These are phyloP conservation scores for Psix sp. DNA, from an alignment of 1,140 invertebrate genomes.

Conservation along the genomic window DNA sequence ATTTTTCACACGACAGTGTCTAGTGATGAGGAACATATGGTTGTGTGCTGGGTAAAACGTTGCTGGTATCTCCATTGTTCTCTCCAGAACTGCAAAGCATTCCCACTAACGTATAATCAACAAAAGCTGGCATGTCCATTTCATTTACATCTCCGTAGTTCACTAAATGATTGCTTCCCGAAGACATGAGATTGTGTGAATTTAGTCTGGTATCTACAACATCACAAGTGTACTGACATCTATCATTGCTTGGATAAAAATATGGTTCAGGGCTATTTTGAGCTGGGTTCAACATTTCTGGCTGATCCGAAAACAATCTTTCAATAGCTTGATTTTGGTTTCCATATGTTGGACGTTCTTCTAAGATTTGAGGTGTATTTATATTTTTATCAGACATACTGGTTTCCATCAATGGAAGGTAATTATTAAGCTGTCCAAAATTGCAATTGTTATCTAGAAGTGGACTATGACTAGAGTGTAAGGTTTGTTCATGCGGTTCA, in stretches of 20 bases:
- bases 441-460: conserved; percentile 41
- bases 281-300: conserved; percentile 48
- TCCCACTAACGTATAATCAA: conserved; percentile 74
- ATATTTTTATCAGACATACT: conserved; percentile 32
- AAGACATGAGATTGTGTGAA: conserved; percentile 52
- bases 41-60: conserved; percentile 57
- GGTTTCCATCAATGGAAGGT: conserved; percentile 51
- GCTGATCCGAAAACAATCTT: conserved; percentile 61
- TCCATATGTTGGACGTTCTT: conserved; percentile 58
- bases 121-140: conserved; percentile 69
- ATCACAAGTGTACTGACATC: conserved; percentile 73
- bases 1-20: conserved; percentile 29
- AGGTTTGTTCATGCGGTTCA: conserved; percentile 50
- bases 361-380: conserved; percentile 45
- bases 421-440: conserved; percentile 51
- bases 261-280: conserved; percentile 68
- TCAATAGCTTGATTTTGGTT: conserved; percentile 58
- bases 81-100: conserved; percentile 72
- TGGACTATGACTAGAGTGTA: conserved; percentile 64
- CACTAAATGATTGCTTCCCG: conserved; percentile 13
- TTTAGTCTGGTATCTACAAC: conserved; percentile 67
- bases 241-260: conserved; percentile 68
- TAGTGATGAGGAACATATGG: conserved; percentile 73
- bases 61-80: conserved; percentile 45
- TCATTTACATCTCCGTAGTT: conserved; percentile 65